A percentile compares a stretch with the other conserved stretches of the same genome.
Conservation (phyloP, 37 sponge, comb jelly and placozoan genomes). For the Aplysina aerophoba region DNA sequence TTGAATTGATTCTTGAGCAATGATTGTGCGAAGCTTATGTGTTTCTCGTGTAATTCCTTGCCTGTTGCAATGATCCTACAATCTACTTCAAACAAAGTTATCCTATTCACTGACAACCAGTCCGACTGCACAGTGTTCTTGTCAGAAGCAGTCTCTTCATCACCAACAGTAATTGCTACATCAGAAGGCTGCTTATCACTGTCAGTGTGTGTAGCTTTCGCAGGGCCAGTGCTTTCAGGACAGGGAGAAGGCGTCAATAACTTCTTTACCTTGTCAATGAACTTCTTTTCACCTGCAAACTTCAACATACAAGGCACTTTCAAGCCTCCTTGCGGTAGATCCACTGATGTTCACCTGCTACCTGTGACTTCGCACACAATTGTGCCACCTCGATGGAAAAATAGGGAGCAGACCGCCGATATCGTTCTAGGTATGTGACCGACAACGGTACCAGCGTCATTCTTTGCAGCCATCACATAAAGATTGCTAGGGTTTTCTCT, state of each 20-base stretch:
- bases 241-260: no score
- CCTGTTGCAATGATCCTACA: background rate
- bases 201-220: no score
- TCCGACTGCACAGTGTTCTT: no score
- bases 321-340: constrained; percentile 46
- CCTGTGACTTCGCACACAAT: constrained; percentile 17
- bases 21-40: background rate
- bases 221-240: no score
- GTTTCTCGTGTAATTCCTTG: background rate
- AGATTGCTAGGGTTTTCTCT: no score
- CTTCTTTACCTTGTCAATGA: background rate
- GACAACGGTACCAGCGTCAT: constrained; percentile 17
- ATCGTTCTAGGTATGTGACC: constrained; percentile 37
- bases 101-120: no score
- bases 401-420: constrained; percentile 28
- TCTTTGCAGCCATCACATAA: constrained; percentile 22
- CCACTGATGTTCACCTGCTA: background rate
- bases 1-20: background rate
- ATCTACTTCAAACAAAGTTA: no score
- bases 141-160: no score
- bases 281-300: constrained; percentile 16
- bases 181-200: no score
- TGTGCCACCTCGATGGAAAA: constrained; percentile 19
- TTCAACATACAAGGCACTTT: constrained; percentile 23
- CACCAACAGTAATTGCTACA: no score